Conservation (phyloP, 2,888 invertebrate genomes). For the Caenorhabditis afra region DNA sequence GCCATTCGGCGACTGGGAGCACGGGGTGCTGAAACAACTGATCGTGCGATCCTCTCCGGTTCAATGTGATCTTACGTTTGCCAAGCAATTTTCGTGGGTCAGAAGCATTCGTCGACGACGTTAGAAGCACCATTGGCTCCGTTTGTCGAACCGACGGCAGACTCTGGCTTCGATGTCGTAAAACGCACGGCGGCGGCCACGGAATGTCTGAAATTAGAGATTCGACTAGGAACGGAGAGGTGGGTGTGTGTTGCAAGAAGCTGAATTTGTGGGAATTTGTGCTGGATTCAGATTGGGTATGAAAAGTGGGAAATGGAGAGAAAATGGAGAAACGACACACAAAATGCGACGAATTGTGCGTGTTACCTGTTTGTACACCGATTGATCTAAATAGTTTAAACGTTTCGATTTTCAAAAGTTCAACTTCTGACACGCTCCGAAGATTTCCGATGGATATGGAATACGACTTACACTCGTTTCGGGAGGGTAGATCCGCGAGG, state of each 20-base stretch:
- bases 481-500: constrained; percentile 46
- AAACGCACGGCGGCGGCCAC: constrained; percentile 62
- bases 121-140: background rate
- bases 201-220: constrained; percentile 56
- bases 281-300: background rate
- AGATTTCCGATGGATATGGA: constrained; percentile 1
- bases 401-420: constrained; percentile 3
- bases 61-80: constrained; percentile 6
- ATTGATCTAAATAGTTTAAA: constrained; percentile 39
- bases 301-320: background rate
- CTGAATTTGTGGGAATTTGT: no score
- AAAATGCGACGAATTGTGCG: constrained; percentile 2
- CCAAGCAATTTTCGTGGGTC: background rate
- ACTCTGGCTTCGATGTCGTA: constrained; percentile 60
- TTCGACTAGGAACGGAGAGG: no score
- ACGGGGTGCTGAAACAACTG: background rate
- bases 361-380: constrained; percentile 58
- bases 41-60: background rate
- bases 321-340: constrained; percentile 19
- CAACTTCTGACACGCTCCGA: background rate
- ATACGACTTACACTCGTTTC: constrained; percentile 51
- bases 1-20: constrained; percentile 26
- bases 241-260: background rate
- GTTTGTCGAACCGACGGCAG: constrained; percentile 13
- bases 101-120: constrained; percentile 55